Evolutionary conservation across 1,140 invertebrate genomes (phyloP).

Genomic region (Drepana arcuata): DNA sequence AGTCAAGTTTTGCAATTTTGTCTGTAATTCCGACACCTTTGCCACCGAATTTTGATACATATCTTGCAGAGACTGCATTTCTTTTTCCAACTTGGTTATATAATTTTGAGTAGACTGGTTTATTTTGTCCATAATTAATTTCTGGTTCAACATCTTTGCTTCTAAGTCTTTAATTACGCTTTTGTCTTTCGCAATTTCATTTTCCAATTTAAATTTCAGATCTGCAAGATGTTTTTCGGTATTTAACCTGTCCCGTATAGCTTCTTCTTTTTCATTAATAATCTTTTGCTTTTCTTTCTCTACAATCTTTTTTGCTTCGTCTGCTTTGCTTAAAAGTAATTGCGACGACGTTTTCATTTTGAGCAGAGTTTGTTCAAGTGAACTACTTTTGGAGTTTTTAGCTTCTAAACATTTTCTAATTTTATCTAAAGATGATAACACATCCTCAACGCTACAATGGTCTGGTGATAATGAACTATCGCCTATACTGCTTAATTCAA

Average conservation of each 20-base stretch:
- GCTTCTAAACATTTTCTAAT: slow-evolving; percentile 32
- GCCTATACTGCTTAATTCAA: slow-evolving; percentile 44
- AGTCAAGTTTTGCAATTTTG: slow-evolving; percentile 16
- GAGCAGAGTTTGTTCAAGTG: slow-evolving; percentile 42
- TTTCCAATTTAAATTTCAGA: slow-evolving; percentile 31
- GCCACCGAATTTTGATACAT: slow-evolving; percentile 30
- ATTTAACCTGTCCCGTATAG: slow-evolving; percentile 27
- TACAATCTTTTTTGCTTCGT: slow-evolving; percentile 48
- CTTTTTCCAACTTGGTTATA: slow-evolving; percentile 36
- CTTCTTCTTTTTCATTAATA: slow-evolving; percentile 45
- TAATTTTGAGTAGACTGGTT: slow-evolving; percentile 33
- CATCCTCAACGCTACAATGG: slow-evolving; percentile 30
- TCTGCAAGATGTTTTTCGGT: slow-evolving; percentile 33
- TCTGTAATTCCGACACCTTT: slow-evolving; percentile 30
- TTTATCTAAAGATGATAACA: slow-evolving; percentile 32
- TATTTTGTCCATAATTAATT: slow-evolving; percentile 43
- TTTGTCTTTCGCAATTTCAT: slow-evolving; percentile 33
- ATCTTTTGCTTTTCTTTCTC: slow-evolving; percentile 58
- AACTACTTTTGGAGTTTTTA: slow-evolving; percentile 25
- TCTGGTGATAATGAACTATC: slow-evolving; percentile 29
- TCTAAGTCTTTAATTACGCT: slow-evolving; percentile 40
- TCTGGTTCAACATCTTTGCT: slow-evolving; percentile 46
- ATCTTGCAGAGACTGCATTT: slow-evolving; percentile 33
- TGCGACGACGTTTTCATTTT: slow-evolving; percentile 51
- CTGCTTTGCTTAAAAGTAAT: slow-evolving; percentile 46